Evolutionary conservation across 1,140 invertebrate species (phyloP), one percentile per base, ranked within the genome.

Genomic region (Batillaria attramentaria): DNA sequence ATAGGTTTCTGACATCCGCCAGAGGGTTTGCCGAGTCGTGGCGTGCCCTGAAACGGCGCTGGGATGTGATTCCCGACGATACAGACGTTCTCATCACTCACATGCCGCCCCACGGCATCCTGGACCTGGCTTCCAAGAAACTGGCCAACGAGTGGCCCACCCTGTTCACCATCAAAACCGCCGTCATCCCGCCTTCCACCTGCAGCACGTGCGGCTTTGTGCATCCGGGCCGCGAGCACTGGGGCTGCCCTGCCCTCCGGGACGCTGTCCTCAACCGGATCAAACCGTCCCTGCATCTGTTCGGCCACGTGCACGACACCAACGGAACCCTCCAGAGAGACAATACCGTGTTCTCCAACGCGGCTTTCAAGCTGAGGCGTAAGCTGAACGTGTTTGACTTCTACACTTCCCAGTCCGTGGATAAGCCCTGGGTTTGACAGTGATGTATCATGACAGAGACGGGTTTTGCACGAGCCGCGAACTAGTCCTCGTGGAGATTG

Each of bases 21-120:
- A 69, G 74, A 62, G 87, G 79, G 1, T 87, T 87, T 73, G 78
- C 77, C 24, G 39, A 65, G 6, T 60, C 76, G 2, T 72, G 72
- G 18, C 60, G 78, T 8, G 78, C 78, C 62, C 80, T 88, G 2
- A 79, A 81, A 65, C 73, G 82, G 13, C 72, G 78, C n/a, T 88
- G 87, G 87, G 50, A 78, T 31, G 75, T 72, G n/a, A 82, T 87
- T 42, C 83, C 85, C 10, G 62, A 77, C 0, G 82, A 82, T 35
- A 88, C 84, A 16, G 84, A 88, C 74, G 83, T 88, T 28, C 66
- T 88, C 13, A 79, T 88, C 24, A 88, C 87, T 16, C 87, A 87
- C 79, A 81, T 81, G 39, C 87, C 87, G 20, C 87, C 87, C 2
- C 50, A 80, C 66, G 84, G 86, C 16, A 83, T 85, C 31, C 78